Conservation (phyloP, 92 coral and sea anemone species). For the Chrysogorgia sp. region DNA sequence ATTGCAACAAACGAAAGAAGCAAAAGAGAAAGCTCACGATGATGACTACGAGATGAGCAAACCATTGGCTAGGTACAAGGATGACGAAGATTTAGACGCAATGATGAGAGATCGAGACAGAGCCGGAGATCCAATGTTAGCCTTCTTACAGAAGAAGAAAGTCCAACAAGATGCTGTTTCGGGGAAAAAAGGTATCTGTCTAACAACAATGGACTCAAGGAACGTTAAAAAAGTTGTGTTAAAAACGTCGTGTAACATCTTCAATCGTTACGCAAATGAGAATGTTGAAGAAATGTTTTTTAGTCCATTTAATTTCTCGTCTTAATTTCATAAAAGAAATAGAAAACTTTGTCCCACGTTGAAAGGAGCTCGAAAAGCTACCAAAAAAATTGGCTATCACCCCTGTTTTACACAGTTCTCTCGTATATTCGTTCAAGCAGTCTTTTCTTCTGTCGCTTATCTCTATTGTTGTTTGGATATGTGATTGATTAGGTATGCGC, state of each 20-base stretch:
- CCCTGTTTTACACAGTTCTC: too few relatives aligned
- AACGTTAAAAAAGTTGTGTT: too few relatives aligned
- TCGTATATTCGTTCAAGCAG: too few relatives aligned
- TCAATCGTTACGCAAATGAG: background rate
- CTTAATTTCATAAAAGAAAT: too few relatives aligned
- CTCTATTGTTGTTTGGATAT: too few relatives aligned
- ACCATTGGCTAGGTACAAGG: constrained; percentile 89
- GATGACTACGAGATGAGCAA: constrained; percentile 82
- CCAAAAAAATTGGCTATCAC: too few relatives aligned
- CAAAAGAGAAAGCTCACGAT: constrained; percentile 70
- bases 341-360: too few relatives aligned
- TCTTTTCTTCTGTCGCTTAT: too few relatives aligned
- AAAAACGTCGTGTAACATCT: background rate
- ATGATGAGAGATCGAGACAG: constrained; percentile 82
- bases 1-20: constrained; percentile 65
- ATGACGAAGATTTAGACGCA: constrained; percentile 81
- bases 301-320: too few relatives aligned
- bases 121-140: constrained; percentile 93
- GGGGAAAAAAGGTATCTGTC: constrained; percentile 85
- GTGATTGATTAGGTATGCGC: too few relatives aligned
- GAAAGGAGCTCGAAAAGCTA: too few relatives aligned
- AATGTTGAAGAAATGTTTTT: too few relatives aligned
- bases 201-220: background rate
- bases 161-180: constrained; percentile 58
- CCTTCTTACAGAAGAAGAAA: constrained; percentile 85